Conservation (phyloP, 1,140 invertebrate genomes). For the Mycetomoellerius zeteki region DNA sequence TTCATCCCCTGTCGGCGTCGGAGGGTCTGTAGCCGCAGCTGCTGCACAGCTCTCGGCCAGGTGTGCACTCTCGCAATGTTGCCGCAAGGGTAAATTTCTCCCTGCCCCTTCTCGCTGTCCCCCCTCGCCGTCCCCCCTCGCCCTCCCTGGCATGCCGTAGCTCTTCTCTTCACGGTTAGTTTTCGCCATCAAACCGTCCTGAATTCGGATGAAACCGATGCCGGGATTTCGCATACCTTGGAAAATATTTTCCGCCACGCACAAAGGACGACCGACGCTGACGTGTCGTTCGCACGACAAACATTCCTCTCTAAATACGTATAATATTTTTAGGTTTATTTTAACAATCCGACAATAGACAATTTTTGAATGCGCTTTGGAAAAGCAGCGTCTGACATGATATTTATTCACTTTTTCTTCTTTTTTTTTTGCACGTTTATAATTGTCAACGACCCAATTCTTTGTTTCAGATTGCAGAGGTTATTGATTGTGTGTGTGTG, state of each 20-base stretch:
- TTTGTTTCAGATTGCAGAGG: neutral
- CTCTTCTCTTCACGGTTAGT: slow-evolving; percentile 43
- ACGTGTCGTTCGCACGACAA: neutral
- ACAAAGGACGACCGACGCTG: neutral
- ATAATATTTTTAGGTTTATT: neutral
- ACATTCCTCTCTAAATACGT: neutral
- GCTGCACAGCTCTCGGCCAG: slow-evolving; percentile 83
- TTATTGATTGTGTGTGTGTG: neutral
- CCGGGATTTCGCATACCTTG: slow-evolving; percentile 54
- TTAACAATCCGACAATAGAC: neutral
- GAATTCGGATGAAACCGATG: slow-evolving; percentile 45
- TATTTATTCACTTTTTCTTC: neutral
- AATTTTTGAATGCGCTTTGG: neutral
- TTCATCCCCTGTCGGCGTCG: slow-evolving; percentile 83
- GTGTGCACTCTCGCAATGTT: slow-evolving; percentile 84
- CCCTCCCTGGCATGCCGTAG: slow-evolving; percentile 7
- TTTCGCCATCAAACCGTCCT: slow-evolving; percentile 53
- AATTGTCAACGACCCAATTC: neutral
- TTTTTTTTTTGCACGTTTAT: neutral
- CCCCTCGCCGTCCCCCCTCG: neutral
- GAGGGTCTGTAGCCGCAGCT: slow-evolving; percentile 83
- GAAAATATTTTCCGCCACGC: slow-evolving; percentile 50
- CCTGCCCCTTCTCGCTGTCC: slow-evolving; percentile 2
- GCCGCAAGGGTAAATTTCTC: slow-evolving; percentile 78
- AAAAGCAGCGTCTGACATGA: neutral